A percentile compares a stretch with the other conserved stretches of the same genome.
phyloP scores from a whole-genome alignment of 2,797 vertebrate species.

The Silurus lanzhouensis region DNA sequence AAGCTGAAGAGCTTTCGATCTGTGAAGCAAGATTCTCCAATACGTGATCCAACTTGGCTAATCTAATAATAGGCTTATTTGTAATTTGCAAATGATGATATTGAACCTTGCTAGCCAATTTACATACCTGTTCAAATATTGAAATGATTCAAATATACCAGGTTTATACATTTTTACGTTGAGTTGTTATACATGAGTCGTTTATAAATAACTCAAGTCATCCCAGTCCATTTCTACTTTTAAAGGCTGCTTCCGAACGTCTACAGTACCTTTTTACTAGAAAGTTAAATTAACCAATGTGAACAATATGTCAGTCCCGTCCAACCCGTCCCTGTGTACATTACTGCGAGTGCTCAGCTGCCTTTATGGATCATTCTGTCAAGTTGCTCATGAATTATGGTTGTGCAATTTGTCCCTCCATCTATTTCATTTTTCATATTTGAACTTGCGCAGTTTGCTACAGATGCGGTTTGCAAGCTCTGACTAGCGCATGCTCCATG shows the following conservation, averaged over 20 bases:
- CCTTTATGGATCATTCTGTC: background rate
- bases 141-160: background rate
- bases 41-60: background rate
- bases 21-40: background rate
- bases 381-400: conserved; percentile 5
- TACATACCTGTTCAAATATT: background rate
- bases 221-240: background rate
- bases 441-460: too few relatives aligned
- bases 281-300: background rate
- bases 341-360: background rate
- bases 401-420: conserved; percentile 26
- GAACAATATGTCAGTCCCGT: background rate
- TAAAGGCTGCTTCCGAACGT: background rate
- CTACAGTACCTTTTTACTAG: background rate
- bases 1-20: background rate
- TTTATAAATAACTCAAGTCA: background rate
- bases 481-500: too few relatives aligned
- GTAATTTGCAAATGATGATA: background rate
- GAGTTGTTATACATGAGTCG: too few relatives aligned
- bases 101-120: background rate
- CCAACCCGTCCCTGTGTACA: background rate
- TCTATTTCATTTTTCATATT: conserved; percentile 17
- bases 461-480: too few relatives aligned
- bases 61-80: background rate
- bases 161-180: background rate